Percentiles rank a stretch among this genome's conserved stretches.
Conservation (phyloP, 2,797 vertebrate species). For the Buphagus erythrorhynchus region DNA sequence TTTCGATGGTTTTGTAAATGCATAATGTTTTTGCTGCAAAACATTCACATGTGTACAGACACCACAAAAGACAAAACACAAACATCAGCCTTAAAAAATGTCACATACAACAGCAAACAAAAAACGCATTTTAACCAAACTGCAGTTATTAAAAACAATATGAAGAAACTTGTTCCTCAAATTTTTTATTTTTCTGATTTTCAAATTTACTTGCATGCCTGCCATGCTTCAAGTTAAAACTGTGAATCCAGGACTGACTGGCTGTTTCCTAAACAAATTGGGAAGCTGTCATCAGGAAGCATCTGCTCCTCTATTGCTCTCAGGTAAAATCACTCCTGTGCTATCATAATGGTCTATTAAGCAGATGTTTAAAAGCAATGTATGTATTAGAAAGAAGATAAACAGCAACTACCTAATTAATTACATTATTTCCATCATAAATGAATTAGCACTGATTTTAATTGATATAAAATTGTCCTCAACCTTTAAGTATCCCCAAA, state of each 20-base stretch:
- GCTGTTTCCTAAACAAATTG: slow-evolving; percentile 71
- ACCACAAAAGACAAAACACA: slow-evolving; percentile 11
- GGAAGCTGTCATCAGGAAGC: slow-evolving; percentile 72
- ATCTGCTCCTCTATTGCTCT: slow-evolving; percentile 69
- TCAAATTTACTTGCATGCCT: slow-evolving; percentile 26
- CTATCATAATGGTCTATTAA: slow-evolving; percentile 29
- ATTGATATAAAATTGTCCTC: slow-evolving; percentile 49
- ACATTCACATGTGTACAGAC: neutral
- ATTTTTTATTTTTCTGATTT: slow-evolving; percentile 25
- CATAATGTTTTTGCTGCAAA: neutral
- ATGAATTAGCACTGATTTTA: slow-evolving; percentile 54
- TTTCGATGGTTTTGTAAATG: neutral
- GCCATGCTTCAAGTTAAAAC: slow-evolving; percentile 33
- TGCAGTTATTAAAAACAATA: slow-evolving; percentile 11
- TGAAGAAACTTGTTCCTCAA: neutral
- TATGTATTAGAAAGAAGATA: slow-evolving; percentile 57
- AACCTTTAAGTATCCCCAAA: slow-evolving; percentile 48
- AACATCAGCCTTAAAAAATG: neutral
- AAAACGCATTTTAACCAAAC: neutral
- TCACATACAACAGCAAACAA: neutral
- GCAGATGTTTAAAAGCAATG: slow-evolving; percentile 67
- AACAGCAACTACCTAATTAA: slow-evolving; percentile 57
- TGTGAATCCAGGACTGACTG: slow-evolving; percentile 52
- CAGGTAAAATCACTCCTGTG: slow-evolving; percentile 61
- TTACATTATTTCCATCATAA: slow-evolving; percentile 58